Conservation (phyloP, 2,888 invertebrate species). For the Aphrophora alni region DNA sequence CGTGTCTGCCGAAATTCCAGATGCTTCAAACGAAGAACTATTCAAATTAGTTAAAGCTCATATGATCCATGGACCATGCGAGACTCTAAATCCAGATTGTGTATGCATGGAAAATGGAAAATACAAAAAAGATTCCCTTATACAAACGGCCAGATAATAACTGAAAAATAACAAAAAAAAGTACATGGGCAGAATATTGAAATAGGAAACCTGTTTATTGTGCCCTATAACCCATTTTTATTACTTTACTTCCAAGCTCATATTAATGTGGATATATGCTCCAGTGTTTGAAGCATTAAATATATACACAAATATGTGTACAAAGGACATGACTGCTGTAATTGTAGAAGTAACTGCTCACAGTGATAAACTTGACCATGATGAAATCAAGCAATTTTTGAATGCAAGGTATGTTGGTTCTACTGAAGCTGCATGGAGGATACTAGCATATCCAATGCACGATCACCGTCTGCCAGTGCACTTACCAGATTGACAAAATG, state of each 20-base stretch:
- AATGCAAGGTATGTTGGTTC: slow-evolving; percentile 52
- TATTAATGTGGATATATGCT: neutral
- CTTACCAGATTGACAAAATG: slow-evolving; percentile 49
- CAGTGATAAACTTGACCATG: neutral
- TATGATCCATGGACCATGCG: neutral
- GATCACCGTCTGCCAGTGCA: slow-evolving; percentile 54
- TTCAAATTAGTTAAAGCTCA: neutral
- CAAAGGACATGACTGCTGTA: neutral
- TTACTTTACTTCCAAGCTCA: no score
- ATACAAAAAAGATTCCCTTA: no score
- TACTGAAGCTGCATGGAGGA: slow-evolving; percentile 55
- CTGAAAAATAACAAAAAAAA: neutral
- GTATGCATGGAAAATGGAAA: no score
- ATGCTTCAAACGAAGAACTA: neutral
- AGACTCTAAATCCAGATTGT: neutral
- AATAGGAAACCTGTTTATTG: neutral
- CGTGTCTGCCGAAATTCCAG: neutral
- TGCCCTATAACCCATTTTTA: neutral
- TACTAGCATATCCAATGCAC: slow-evolving; percentile 50
- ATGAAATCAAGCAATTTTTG: neutral
- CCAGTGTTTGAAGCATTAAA: neutral
- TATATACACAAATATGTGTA: neutral
- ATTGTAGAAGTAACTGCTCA: neutral
- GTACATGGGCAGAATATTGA: neutral
- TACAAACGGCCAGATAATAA: neutral